phyloP scores from a whole-genome alignment of 2,797 vertebrate species.

The Threskiornis aethiopicus region DNA sequence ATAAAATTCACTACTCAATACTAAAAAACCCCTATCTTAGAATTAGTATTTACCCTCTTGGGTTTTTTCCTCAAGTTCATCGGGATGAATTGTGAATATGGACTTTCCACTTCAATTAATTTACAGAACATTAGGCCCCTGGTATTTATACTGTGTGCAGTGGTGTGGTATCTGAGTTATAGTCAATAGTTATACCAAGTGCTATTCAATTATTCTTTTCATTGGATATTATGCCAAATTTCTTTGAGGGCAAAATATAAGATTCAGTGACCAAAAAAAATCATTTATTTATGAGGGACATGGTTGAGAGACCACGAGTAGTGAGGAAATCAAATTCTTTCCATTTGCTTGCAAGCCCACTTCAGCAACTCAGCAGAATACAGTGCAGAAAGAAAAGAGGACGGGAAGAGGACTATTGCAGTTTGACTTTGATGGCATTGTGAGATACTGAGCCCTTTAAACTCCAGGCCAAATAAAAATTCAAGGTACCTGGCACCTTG shows the following conservation, averaged over 20 bases:
- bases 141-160: not conserved
- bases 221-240: not conserved
- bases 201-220: not conserved
- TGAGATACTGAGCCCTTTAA: not conserved
- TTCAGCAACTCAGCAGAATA: not conserved
- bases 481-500: not conserved
- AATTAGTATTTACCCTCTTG: not conserved
- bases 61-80: not conserved
- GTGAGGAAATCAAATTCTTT: not conserved
- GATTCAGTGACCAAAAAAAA: not conserved
- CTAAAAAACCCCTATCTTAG: fast-evolving
- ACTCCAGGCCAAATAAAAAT: not conserved
- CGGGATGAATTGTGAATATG: not conserved
- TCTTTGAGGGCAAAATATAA: not conserved
- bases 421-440: not conserved
- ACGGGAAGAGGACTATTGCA: not conserved
- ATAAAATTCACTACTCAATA: not conserved
- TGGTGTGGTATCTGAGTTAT: not conserved
- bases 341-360: not conserved
- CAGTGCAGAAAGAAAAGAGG: not conserved
- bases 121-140: not conserved
- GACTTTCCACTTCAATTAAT: not conserved
- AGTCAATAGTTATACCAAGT: not conserved
- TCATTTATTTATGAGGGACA: not conserved
- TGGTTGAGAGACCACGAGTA: not conserved